Evolutionary conservation across 2,797 vertebrate genomes (phyloP), one percentile per base, ranked within the genome.

Genomic region (Thunnus albacares): DNA sequence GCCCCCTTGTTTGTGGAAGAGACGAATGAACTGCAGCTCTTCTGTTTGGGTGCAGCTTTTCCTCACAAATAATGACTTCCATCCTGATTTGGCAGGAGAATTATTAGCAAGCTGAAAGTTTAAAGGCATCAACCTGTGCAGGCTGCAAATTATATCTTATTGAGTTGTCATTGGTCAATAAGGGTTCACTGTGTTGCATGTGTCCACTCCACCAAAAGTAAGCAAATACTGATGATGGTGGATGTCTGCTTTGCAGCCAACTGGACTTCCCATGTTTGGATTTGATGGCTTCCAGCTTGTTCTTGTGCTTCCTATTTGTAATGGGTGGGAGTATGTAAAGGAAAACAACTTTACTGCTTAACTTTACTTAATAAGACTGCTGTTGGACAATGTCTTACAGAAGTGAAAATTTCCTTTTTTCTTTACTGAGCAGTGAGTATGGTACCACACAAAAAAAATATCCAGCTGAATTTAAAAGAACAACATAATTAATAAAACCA

Each of bases 251-350:
- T 10, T 62, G 56, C 18, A 60, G 68, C 57, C 57, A 58, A 22
- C 28, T 72, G 49, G 38, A 76, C 75, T 58, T 56, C 26, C 26
- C 45, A 68, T 55, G 52, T 62, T 81, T 81, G n/a, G 30, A 35
- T 73, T 56, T 45, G 53, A 72, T 60, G 59, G 17, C 18, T 79
- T 68, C 60, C 70, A 76, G 79, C 43, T 78, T 63, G n/a, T 20
- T 65, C 20, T 58, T 56, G 33, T 63, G 33, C 35, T 28, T 49
- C 20, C 12, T 45, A 14, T 60, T 53, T 68, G 35, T 53, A 64
- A 41, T 51, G 22, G 28, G 26, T 66, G 22, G 28, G 13, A 45
- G 2, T 28, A 53, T 47, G 13, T 28, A 30, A 59, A 70, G 38
- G 59, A 57, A 68, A 77, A 67, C 1, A 73, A 58, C 15, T 13